Base-by-base conservation (phyloP, 2,888 invertebrate genomes). In the Melinaea menophilus region DNA sequence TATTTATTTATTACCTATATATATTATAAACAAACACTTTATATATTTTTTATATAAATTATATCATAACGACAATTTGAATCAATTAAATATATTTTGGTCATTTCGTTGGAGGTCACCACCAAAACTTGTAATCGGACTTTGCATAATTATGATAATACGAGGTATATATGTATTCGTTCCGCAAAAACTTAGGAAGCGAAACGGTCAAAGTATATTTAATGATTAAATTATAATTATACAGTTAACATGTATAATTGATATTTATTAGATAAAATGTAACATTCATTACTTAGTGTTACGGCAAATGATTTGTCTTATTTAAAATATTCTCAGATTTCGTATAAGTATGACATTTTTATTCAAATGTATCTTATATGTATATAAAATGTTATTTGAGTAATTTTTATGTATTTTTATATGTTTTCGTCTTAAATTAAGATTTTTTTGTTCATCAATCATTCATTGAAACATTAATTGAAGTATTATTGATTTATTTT, bases 131-230 rank as follows among this genome's bases (percentile, higher is more conserved):
- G 58, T 56, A 48, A 56, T 41, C 58, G 48, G 59, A 62, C 45
- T 67, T 67, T 56, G 48, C 62, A 61, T 67, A 64, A 67, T 63
- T 65, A 65, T 33, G 48, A 48, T 57, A 59, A 64, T 41, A 13
- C 34, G 22, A 51, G 51, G 13, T 13, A 9, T 51, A 31, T 51
- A 31, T 35, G 60, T 59, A 63, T 57, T 59, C 56, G 45, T 56
- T 59, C 51, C 56, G 59, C 61, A 61, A 64, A 63, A 64, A 65
- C 58, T 62, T 35, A 68, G 67, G 67, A 67, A 65, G 67, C 58
- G 56, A 65, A 54, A 35, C 48, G 59, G 56, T 63, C 63, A 63
- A 67, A 67, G 67, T 65, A 64, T 67, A 63, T 61, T 22, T 22
- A 22, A 22, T 22, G 22, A 63, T 64, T 64, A 65, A 51, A 11